Base-by-base conservation (phyloP, 1,140 invertebrate species). In the Thalassaphorura encarpata region DNA sequence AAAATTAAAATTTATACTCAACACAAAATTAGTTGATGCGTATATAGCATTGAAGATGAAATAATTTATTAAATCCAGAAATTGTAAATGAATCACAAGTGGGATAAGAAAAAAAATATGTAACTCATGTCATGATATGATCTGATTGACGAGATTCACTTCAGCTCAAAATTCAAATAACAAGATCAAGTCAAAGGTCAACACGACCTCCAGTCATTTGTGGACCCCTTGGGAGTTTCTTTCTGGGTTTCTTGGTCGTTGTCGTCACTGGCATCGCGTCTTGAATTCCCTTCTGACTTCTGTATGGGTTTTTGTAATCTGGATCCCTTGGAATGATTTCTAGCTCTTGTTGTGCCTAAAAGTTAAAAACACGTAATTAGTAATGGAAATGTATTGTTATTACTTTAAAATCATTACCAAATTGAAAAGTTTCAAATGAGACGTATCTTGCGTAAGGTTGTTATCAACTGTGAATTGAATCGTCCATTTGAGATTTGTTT, bases 291-390 rank as follows among this genome's bases (percentile, higher is more conserved):
- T 42, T 45, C 13, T 45, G 19, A n/a, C 27, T n/a, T 31, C 54
- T 57, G 21, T 62, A 62, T 3, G 60, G 60, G 48, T 62, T 62
- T 19, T 54, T 40, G 31, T 58, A 62, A 41, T 62, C 43, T 6
- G 55, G 27, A 31, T 57, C 50, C 48, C 51, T 62, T 13, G 55
- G 55, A 19, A 58, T 57, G 18, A 62, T 45, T 4, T 42, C 53
- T 3, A 62, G 26, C 58, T 62, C 60, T 55, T 62, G 60, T 39
- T 58, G 51, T 21, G 49, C 56, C 60, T 62, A 19, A 0, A 52
- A 45, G 5, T 2, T 18, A 31, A 51, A 26, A 50, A 39, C n/a
- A 43, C 43, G 47, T 40, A 26, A 49, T 33, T 21, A 41, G 39
- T 11, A 41, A 21, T 56, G 29, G 27, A 0, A 46, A 43, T 47